These are phyloP conservation scores for Phalera bucephala DNA, from an alignment of 2,888 invertebrate genomes.

Conservation along the genomic window DNA sequence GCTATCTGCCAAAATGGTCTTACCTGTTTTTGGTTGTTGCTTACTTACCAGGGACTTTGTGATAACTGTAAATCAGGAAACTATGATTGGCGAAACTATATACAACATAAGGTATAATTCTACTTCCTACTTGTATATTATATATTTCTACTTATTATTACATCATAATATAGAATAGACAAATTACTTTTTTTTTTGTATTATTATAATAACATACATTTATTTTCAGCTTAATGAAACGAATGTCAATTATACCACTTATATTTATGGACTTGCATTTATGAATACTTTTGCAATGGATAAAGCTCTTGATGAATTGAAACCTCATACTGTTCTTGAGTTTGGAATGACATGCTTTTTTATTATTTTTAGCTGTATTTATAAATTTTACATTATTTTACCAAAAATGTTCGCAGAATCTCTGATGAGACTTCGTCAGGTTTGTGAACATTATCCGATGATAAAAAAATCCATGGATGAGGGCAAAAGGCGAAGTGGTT, in stretches of 20 bases:
- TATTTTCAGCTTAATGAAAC: slow-evolving; percentile 48
- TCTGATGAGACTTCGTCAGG: slow-evolving; percentile 39
- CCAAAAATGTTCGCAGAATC: slow-evolving; percentile 60
- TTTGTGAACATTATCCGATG: slow-evolving; percentile 40
- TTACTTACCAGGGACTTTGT: slow-evolving; percentile 51
- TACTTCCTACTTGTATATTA: not conserved
- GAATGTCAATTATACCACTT: slow-evolving; percentile 33
- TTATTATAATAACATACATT: not conserved
- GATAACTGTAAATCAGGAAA: slow-evolving; percentile 25
- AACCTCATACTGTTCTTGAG: slow-evolving; percentile 48
- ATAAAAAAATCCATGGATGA: slow-evolving; percentile 51
- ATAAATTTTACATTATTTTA: slow-evolving; percentile 41
- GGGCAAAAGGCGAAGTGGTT: slow-evolving; percentile 54
- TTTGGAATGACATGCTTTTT: slow-evolving; percentile 37
- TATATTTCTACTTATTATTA: too few species aligned
- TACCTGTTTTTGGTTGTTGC: slow-evolving; percentile 46
- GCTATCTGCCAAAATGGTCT: slow-evolving; percentile 41
- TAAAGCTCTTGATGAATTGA: slow-evolving; percentile 38
- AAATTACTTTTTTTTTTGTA: not conserved
- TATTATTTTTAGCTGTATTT: slow-evolving; percentile 41
- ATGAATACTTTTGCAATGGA: slow-evolving; percentile 42
- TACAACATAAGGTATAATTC: slow-evolving; percentile 40
- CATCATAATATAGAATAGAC: too few species aligned
- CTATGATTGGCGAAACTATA: too few species aligned
- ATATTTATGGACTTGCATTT: slow-evolving; percentile 43